phyloP scores from a whole-genome alignment of 2,113 vertebrate genomes.

The Clarias gariepinus region DNA sequence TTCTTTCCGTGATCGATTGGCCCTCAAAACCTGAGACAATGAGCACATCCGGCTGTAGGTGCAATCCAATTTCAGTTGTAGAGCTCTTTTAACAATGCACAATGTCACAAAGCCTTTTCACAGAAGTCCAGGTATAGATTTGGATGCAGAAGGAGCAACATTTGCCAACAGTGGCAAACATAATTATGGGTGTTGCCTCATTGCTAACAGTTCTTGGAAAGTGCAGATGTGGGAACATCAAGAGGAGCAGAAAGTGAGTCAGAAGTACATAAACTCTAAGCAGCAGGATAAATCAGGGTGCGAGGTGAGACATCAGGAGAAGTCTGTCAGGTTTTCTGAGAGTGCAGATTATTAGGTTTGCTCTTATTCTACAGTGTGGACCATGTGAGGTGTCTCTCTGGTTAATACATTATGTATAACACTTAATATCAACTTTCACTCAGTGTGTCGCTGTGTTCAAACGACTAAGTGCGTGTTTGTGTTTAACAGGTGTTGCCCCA shows the following conservation, averaged over 20 bases:
- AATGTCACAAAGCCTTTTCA: neutral
- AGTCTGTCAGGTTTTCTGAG: neutral
- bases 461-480: conserved; percentile 26
- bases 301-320: neutral
- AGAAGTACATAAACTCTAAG: neutral
- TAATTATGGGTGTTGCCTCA: neutral
- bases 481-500: conserved; percentile 43
- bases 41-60: conserved; percentile 22
- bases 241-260: neutral
- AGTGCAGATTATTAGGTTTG: neutral
- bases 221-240: neutral
- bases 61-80: neutral
- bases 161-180: neutral
- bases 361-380: neutral
- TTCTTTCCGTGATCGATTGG: conserved; percentile 45
- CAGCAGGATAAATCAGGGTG: neutral
- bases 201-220: neutral
- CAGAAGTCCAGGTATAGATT: neutral
- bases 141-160: neutral
- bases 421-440: neutral
- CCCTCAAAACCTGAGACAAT: conserved; percentile 16
- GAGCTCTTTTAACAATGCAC: neutral
- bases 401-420: conserved; percentile 12
- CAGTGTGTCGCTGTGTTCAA: conserved; percentile 21
- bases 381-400: neutral